Evolutionary conservation across 2,113 vertebrate genomes (phyloP), one percentile per base, ranked within the genome.

Genomic region (Etheostoma cragini): DNA sequence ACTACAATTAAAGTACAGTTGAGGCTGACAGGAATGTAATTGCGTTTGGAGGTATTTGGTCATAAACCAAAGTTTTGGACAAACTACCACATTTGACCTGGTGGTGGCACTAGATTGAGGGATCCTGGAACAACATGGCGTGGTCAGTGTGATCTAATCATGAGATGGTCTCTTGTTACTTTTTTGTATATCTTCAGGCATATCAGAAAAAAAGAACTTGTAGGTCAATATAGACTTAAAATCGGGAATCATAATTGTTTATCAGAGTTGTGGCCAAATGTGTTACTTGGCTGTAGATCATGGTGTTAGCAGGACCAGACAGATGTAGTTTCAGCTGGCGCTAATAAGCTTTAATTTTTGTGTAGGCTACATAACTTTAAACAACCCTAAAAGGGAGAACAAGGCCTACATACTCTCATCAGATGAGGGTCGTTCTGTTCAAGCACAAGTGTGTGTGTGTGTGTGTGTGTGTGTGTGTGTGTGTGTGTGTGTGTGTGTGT

Each of bases 371-470:
- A 38, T 69, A 87, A 89, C 84, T 80, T 80, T 47, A 81, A 86
- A 83, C 24, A 85, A 83, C 67, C 85, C 52, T 61, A 47, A 75
- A 68, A 60, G 49, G 49, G 56, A 79, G 67, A 83, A 81, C n/a
- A 10, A 50, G 58, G 11, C 46, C 66, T 70, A 58, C 30, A 5
- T 24, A 1, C 45, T 54, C 60, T 88, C 81, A 91, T 92, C 91
- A 82, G 60, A 84, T 42, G 47, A 57, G 73, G 72, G 65, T 76
- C 21, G 5, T 75, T 77, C 50, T 62, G 38, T 58, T 76, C 24
- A 71, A 82, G 21, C 38, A n/a, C 46, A 63, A 66, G 76, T 72
- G 72, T 67, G 74, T 83, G 58, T 65, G 11, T 64, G 67, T 69
- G 17, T 80, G 71, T 42, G 22, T 80, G 72, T 78, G 67, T 87